Evolutionary conservation across 1,140 invertebrate species (phyloP), one percentile per base, ranked within the genome.

Genomic region (Homarus americanus): DNA sequence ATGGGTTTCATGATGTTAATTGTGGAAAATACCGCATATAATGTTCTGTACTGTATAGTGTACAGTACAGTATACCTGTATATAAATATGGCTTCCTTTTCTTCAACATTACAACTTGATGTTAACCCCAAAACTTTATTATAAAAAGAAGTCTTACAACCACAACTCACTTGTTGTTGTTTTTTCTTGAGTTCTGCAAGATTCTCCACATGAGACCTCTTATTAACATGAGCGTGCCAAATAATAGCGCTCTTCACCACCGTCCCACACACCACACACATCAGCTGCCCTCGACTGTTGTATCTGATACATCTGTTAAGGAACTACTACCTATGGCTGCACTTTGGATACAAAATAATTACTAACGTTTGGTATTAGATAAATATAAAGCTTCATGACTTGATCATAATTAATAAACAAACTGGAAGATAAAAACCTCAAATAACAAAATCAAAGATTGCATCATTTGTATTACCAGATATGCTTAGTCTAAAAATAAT

Each of bases 151-250:
- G n/a, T n/a, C n/a, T n/a, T n/a, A n/a, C n/a, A n/a, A n/a, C n/a
- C n/a, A n/a, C n/a, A n/a, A n/a, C 32, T 63, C 40, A 92, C 89
- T 78, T 91, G 87, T 49, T 91, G 75, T 66, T 92, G 92, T 32
- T 92, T 92, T 79, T 92, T 53, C 44, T 92, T 82, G 5, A 92
- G 85, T 28, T 34, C 53, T 49, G 86, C 44, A 28, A 92, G 72
- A 73, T 92, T 92, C 72, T 92, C 92, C 38, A 82, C 66, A 40
- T 92, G 92, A 36, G 89, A 91, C 41, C 90, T 79, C 38, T 92
- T 92, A 73, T 88, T 92, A 40, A 92, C 82, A 79, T 92, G 92
- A 20, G 92, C 89, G 53, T 92, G 92, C 92, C 92, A 92, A 15
- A 92, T 85, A 36, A 92, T 92, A 36, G 83, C 88, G 83, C 92